Evolutionary conservation across 2,888 invertebrate species (phyloP), one percentile per base, ranked within the genome.

Genomic region (Lissonota sp.): DNA sequence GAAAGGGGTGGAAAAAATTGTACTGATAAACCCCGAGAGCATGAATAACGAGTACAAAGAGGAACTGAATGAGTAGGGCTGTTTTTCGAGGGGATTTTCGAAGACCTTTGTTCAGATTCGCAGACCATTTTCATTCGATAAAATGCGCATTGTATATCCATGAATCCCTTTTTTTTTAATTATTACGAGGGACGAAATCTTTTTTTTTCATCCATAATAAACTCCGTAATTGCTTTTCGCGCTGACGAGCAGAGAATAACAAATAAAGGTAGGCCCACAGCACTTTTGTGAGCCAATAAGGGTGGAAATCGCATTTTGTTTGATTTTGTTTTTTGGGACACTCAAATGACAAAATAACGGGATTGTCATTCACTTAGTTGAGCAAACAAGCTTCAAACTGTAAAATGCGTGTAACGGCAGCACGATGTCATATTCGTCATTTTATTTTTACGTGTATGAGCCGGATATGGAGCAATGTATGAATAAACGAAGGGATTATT

Each of bases 321-420:
- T 37, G 26, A 26, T 53, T 74, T 42, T 46, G 60, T 42, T 49
- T 81, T 75, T 57, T 26, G 1, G 49, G 40, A 60, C 60, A 62
- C 53, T 42, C 71, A 72, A 60, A 58, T 40, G 46, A 67, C 66
- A 55, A 51, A 26, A 49, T 4, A 57, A 77, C 46, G 67, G 74
- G 69, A 82, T 70, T 84, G 67, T 80, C 82, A 84, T 83, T 85
- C 74, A 84, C 82, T 83, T 80, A 84, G 69, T 37, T 63, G 51
- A 44, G 82, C 77, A 80, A 83, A 83, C 72, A 55, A 66, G 6
- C 14, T 26, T 7, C 58, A 14, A 42, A 14, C 5, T 12, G 53
- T 53, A 40, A n/a, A 16, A 49, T 26, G 26, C 16, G 10, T 14
- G 8, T 44, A 46, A 44, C 67, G 44, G 55, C 40, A 12, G 10